Base-by-base conservation (phyloP, 2,888 invertebrate genomes). In the Aelia acuminata region DNA sequence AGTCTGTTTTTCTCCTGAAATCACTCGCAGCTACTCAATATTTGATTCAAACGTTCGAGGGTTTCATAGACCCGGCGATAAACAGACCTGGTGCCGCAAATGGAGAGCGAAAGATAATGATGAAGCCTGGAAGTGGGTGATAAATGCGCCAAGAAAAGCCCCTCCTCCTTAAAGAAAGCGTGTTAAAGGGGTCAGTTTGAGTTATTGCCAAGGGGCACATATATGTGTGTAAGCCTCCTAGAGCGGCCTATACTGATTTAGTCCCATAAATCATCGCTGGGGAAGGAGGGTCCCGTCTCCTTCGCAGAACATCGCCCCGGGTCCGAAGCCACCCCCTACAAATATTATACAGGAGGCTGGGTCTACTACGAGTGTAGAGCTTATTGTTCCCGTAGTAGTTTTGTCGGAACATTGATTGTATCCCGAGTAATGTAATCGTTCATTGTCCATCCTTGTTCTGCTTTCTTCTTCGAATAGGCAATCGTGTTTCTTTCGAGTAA, bases 221-320 rank as follows among this genome's bases (percentile, higher is more conserved):
- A 84, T 85, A 89, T 75, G 87, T 87, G 87, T 70, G 84, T 89
- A 87, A 70, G 87, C 70, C 47, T 70, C 26, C 63, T 47, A 43
- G 57, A 87, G 63, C 89, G 85, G 89, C 90, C 89, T 89, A 88
- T 89, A 88, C 89, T 90, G 90, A 90, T 90, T 90, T 90, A 90
- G 88, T 88, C 87, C 88, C 89, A 90, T 90, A 90, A 90, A 90
- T 90, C 90, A 90, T 88, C n/a, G n/a, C n/a, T n/a, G n/a, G 47
- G 85, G n/a, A 49, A 39, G 88, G 84, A 43, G 43, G 87, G 48
- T n/a, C 70, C 85, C 47, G 22, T 39, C 53, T 57, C 43, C 49
- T 31, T 35, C 57, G 57, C 10, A 31, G 31, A 18, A 35, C 63
- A 70, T 70, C 63, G 63, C 63, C 35, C 35, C 0, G 35, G 63